phyloP scores from a whole-genome alignment of 2,113 vertebrate species.

The Bos taurus region ARS-UCD2.0 NC_037357.1:31702001-31702500 shows the following conservation, averaged over 20 bases:
- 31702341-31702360: not conserved
- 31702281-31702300: not conserved
- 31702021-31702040: not conserved
- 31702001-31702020: not conserved
- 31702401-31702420: not conserved
- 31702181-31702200: not conserved
- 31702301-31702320: not conserved
- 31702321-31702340: not conserved
- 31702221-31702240: not conserved
- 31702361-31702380: not conserved
- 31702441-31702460: not conserved
- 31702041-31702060: not conserved
- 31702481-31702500: not conserved
- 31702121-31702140: not conserved
- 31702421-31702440: not conserved
- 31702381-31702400: not conserved
- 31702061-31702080: not conserved
- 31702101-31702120: not conserved
- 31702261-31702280: not conserved
- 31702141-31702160: not conserved
- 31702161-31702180: not conserved
- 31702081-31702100: not conserved
- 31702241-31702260: not conserved
- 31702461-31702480: not conserved
- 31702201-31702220: not conserved